Percentiles rank a stretch among this genome's conserved stretches.
phyloP scores from a whole-genome alignment of 2,888 invertebrate species.

The Ophion ellenae region DNA sequence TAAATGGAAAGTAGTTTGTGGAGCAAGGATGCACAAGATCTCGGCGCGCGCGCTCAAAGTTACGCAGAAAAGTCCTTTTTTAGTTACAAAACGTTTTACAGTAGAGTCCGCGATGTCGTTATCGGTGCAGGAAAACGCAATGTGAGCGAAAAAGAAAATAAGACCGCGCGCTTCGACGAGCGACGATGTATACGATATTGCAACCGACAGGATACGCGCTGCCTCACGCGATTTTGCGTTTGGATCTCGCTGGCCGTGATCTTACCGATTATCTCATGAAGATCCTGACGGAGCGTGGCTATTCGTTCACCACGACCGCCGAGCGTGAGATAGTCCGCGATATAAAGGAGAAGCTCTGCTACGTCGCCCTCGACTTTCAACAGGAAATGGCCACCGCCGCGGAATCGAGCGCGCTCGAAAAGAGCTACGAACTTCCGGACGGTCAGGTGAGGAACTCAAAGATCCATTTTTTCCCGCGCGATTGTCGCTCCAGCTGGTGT shows the following conservation, averaged over 20 bases:
- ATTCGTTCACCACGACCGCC: constrained; percentile 86
- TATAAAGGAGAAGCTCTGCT: constrained; percentile 97
- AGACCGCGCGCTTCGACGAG: background rate
- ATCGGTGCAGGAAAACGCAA: background rate
- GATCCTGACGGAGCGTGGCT: constrained; percentile 86
- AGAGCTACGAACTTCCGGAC: constrained; percentile 96
- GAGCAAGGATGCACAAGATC: constrained; percentile 48
- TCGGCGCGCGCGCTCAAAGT: background rate
- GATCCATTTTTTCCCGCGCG: background rate
- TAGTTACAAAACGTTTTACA: constrained; percentile 29
- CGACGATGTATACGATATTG: background rate
- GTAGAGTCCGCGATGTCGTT: background rate
- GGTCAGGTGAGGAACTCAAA: constrained; percentile 85
- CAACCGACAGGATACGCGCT: constrained; percentile 86
- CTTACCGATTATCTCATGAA: constrained; percentile 87
- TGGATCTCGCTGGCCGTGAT: constrained; percentile 87
- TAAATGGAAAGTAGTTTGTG: constrained; percentile 63
- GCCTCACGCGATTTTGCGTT: constrained; percentile 86
- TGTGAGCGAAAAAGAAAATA: constrained; percentile 4
- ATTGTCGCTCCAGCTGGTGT: background rate
- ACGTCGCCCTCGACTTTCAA: constrained; percentile 97
- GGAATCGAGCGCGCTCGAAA: constrained; percentile 94
- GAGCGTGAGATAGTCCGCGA: constrained; percentile 96
- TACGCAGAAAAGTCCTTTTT: constrained; percentile 54
- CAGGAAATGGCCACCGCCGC: constrained; percentile 98